Evolutionary conservation across 1,140 invertebrate genomes (phyloP).

Genomic region (Drosophila busckii): DNA sequence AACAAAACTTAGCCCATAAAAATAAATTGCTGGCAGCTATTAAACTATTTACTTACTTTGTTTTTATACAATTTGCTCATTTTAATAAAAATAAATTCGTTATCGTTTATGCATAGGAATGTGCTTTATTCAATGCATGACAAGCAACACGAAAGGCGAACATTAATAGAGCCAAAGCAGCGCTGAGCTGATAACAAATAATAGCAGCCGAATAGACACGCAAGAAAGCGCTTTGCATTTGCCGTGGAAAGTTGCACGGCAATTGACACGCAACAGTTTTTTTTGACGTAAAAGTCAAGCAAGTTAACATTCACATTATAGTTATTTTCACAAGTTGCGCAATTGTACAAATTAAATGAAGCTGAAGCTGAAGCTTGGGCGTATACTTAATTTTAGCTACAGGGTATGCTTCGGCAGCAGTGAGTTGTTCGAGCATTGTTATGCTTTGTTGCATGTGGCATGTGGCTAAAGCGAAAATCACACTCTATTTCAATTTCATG

Average conservation of each 20-base stretch:
- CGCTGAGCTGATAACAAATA: slow-evolving; percentile 62
- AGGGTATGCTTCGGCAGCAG: slow-evolving; percentile 31
- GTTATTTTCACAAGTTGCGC: too few species aligned
- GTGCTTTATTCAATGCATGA: slow-evolving; percentile 39
- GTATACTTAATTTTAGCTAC: slow-evolving; percentile 5
- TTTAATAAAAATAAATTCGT: too few species aligned
- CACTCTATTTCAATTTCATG: slow-evolving; percentile 77
- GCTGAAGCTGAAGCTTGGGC: too few species aligned
- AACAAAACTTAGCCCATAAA: too few species aligned
- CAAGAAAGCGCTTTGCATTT: slow-evolving; percentile 65
- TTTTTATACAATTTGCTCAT: too few species aligned
- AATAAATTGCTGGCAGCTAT: too few species aligned
- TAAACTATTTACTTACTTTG: too few species aligned
- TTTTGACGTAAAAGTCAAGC: slow-evolving; percentile 45
- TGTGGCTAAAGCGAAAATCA: slow-evolving; percentile 70
- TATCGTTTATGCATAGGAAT: slow-evolving; percentile 54
- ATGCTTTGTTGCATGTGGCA: too few species aligned
- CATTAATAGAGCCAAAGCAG: slow-evolving; percentile 55
- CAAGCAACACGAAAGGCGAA: slow-evolving; percentile 48
- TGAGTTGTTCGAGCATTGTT: too few species aligned
- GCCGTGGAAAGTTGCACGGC: slow-evolving; percentile 41
- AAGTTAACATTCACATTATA: slow-evolving; percentile 37
- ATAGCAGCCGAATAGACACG: slow-evolving; percentile 67
- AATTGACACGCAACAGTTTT: slow-evolving; percentile 33
- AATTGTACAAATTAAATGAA: too few species aligned